Base-by-base conservation (phyloP, 2,888 invertebrate genomes). In the Periphyllus acericola region DNA sequence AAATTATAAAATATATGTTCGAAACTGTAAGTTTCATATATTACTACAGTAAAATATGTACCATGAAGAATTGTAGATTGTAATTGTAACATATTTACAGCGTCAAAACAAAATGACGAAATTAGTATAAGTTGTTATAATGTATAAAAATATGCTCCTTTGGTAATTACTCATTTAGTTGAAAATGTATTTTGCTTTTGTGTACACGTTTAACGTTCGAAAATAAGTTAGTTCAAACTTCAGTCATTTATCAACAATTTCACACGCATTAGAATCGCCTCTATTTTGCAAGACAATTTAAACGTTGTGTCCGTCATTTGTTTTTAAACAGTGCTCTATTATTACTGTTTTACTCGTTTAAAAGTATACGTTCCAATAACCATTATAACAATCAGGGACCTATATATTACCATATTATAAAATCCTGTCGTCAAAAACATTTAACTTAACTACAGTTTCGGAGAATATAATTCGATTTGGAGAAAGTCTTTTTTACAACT, bases 181-280 rank as follows among this genome's bases (percentile, higher is more conserved):
- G 29, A 29, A n/a, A 68, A 68, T 68, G 6, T 68, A 68, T 68
- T 68, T 11, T n/a, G 68, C 25, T 68, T 11, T n/a, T 68, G n/a
- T n/a, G 68, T 68, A 68, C 68, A n/a, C 11, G 5, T 29, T n/a
- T 68, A 19, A 34, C 34, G 34, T 17, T 34, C 32, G 19, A 72
- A 34, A 72, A 29, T 72, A 72, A 72, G 72, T 72, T 72, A 32
- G 34, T 34, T 19, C n/a, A 36, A 78, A 80, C n/a, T 66, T 80
- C 60, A 80, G 80, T 66, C n/a, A 80, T 80, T 80, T 80, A 80
- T 80, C 80, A 66, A 36, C 36, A 55, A 55, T 79, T 79, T 79
- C 55, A 79, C 78, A 55, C 78, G 55, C 52, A 55, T 55, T 14
- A 46, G 34, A 60, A 79, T 79, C 55, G 55, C 52, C 21, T 11